Base-by-base conservation (phyloP, 2,797 vertebrate genomes). In the Dicrostonyx torquatus region DNA sequence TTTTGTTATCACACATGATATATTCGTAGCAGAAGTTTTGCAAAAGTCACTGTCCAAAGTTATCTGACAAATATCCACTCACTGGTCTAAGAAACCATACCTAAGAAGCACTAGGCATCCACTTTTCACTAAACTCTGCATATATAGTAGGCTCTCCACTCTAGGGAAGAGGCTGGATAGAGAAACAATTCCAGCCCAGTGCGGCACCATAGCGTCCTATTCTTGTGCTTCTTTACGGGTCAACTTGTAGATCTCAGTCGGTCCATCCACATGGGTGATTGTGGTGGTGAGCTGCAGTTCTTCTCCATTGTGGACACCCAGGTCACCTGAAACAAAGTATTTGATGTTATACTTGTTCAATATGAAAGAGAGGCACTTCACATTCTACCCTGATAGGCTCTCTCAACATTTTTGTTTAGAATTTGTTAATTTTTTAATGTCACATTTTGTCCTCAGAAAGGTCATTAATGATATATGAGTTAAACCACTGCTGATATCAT, bases 261-360 rank as follows among this genome's bases (percentile, higher is more conserved):
- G 99, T 22, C 99, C 99, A 0, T 99, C 99, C 48, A 98, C 99
- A 0, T 99, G 99, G 76, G 99, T 99, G 98, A 99, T 99, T 50
- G 99, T 99, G 87, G 99, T 99, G 68, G 99, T 99, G 95, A 99
- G 98, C 98, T 99, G 99, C 62, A 99, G 98, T 97, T 99, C 99
- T 90, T 99, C 99, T 4, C 99, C 99, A 0, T 99, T 99, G 98
- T 98, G 99, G 22, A 98, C 98, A 11, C 98, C 99, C 13, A 98
- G 97, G 93, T 99, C 99, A 75, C 99, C 99, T 99, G 98, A 26
- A 98, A 97, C 84, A 95, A 77, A 80, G 72, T 89, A 26, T 14
- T 0, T 0, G 1, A 64, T 1, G 0, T 98, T 78, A 98, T 91
- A 29, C 0, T 6, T 1, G 73, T 66, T 68, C 9, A 73, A n/a